These are phyloP conservation scores for Drosophila merina DNA, from an alignment of 2,888 invertebrate genomes.

Conservation along the genomic window DNA sequence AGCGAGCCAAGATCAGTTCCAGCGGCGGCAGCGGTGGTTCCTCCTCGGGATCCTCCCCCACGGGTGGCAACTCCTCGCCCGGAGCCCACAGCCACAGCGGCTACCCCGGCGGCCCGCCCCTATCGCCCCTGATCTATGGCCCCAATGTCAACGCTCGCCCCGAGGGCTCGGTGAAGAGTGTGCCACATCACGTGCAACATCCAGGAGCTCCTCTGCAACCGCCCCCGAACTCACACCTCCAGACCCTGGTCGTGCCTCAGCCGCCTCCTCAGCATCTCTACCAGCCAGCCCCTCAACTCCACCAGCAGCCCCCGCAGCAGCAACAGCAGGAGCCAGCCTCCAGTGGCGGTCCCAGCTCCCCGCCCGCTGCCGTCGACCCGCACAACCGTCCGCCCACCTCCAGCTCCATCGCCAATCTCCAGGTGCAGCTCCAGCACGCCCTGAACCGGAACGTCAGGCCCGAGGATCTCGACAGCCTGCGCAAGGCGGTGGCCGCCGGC, in stretches of 20 bases:
- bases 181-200: slow-evolving; percentile 55
- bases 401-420: slow-evolving; percentile 67
- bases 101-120: slow-evolving; percentile 46
- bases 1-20: slow-evolving; percentile 85
- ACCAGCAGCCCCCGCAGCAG: slow-evolving; percentile 21
- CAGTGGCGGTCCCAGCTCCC: slow-evolving; percentile 16
- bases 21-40: slow-evolving; percentile 29
- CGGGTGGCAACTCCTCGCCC: slow-evolving; percentile 38
- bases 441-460: slow-evolving; percentile 70
- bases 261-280: slow-evolving; percentile 40
- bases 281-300: slow-evolving; percentile 22
- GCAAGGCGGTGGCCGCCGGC: slow-evolving; percentile 80
- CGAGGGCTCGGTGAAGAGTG: slow-evolving; percentile 42
- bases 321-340: slow-evolving; percentile 19
- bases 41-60: slow-evolving; percentile 47
- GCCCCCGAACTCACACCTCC: slow-evolving; percentile 30
- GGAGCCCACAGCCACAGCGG: slow-evolving; percentile 46
- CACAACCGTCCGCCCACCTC: slow-evolving; percentile 47
- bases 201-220: slow-evolving; percentile 31
- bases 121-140: slow-evolving; percentile 61
- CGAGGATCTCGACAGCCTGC: slow-evolving; percentile 80
- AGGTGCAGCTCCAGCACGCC: slow-evolving; percentile 75
- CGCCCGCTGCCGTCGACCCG: slow-evolving; percentile 26
- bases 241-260: slow-evolving; percentile 23
- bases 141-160: slow-evolving; percentile 39